Conservation (phyloP, 2,888 invertebrate genomes). For the Orchestes rusci region DNA sequence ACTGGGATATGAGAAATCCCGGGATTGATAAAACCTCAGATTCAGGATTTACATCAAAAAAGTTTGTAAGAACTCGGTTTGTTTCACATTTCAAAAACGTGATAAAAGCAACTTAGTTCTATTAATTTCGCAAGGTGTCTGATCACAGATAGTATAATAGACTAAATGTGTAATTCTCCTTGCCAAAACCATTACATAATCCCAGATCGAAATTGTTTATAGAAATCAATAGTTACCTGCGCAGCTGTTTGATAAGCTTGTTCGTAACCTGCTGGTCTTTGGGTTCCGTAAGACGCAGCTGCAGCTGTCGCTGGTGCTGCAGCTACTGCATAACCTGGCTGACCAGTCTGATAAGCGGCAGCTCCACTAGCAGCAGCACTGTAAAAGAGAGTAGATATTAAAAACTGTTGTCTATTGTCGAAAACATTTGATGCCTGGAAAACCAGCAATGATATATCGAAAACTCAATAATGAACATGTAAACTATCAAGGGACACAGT, state of each 20-base stretch:
- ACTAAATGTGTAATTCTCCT: neutral
- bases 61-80: no score
- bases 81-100: no score
- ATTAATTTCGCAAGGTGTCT: no score
- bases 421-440: neutral
- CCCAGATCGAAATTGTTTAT: neutral
- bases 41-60: no score
- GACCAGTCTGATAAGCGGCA: constrained; percentile 75
- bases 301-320: constrained; percentile 74
- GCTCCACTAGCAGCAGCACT: constrained; percentile 67
- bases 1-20: no score
- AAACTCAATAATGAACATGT: constrained; percentile 1
- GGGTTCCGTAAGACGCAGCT: constrained; percentile 77
- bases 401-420: neutral
- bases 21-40: no score
- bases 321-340: constrained; percentile 78
- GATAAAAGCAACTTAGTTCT: no score
- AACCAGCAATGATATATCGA: neutral
- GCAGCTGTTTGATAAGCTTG: constrained; percentile 78
- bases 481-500: neutral
- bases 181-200: neutral
- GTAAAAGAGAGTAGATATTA: constrained; percentile 6
- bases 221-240: constrained; percentile 13
- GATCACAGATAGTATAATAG: neutral
- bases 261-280: constrained; percentile 67